These are phyloP conservation scores for Lepilemur ruficaudatus DNA, from an alignment of 2,797 vertebrate species.

Conservation along the genomic window DNA sequence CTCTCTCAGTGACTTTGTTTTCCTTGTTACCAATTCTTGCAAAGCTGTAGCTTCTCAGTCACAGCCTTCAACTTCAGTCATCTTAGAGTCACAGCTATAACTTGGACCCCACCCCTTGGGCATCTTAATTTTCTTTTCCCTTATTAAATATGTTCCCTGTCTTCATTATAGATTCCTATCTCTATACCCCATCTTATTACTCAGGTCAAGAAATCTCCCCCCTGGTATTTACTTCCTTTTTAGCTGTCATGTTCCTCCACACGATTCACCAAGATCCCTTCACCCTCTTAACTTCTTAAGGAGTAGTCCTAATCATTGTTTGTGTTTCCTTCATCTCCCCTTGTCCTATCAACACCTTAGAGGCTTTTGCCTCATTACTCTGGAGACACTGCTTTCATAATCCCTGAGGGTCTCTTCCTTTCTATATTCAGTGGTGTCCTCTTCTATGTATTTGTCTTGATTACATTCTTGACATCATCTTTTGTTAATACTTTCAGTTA, in stretches of 20 bases:
- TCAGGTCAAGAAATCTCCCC: not conserved
- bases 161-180: not conserved
- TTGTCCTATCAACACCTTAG: not conserved
- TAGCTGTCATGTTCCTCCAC: not conserved
- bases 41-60: not conserved
- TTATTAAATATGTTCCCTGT: not conserved
- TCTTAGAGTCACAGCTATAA: not conserved
- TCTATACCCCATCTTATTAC: not conserved
- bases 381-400: not conserved
- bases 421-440: not conserved
- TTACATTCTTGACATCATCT: not conserved
- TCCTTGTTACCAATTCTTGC: not conserved
- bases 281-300: not conserved
- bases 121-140: not conserved
- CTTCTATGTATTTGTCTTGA: not conserved
- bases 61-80: not conserved
- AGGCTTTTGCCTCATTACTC: not conserved
- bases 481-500: not conserved
- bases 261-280: not conserved
- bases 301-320: not conserved
- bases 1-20: not conserved
- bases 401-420: not conserved
- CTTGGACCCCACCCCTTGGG: not conserved
- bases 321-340: constrained; percentile 18
- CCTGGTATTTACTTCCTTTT: not conserved